Evolutionary conservation across 1,140 invertebrate species (phyloP).

Genomic region (Drosophila lacteicornis): DNA sequence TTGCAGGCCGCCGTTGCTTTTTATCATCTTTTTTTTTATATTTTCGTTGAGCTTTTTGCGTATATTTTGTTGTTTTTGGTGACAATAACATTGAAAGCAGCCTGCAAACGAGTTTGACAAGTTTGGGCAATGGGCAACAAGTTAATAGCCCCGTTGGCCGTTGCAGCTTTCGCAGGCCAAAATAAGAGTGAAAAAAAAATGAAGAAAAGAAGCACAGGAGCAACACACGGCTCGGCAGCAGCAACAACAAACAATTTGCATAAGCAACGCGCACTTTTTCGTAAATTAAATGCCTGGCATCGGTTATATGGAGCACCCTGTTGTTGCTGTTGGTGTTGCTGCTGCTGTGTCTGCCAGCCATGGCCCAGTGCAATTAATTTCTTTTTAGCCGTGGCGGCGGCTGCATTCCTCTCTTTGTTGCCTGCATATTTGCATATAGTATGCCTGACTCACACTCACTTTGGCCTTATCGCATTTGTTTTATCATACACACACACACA

Average conservation of each 20-base stretch:
- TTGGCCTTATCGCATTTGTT: constrained; percentile 80
- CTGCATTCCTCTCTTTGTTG: constrained; percentile 78
- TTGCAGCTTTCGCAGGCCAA: constrained; percentile 70
- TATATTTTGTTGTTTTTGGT: constrained; percentile 58
- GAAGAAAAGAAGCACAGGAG: constrained; percentile 33
- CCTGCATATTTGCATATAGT: constrained; percentile 78
- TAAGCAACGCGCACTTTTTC: constrained; percentile 83
- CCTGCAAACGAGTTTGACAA: constrained; percentile 80
- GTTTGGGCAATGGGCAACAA: constrained; percentile 78
- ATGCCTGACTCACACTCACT: constrained; percentile 77
- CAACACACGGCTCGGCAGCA: constrained; percentile 39
- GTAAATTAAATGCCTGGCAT: constrained; percentile 79
- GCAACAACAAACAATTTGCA: constrained; percentile 79
- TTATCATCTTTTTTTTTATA: constrained; percentile 55
- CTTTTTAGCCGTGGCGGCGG: constrained; percentile 79
- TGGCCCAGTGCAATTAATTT: constrained; percentile 81
- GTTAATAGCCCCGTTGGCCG: constrained; percentile 64
- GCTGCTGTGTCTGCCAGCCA: constrained; percentile 54
- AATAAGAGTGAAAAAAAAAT: constrained; percentile 24
- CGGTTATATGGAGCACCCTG: constrained; percentile 80
- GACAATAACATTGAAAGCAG: constrained; percentile 82
- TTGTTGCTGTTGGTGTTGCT: constrained; percentile 46
- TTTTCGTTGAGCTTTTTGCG: constrained; percentile 12
- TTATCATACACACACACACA: constrained; percentile 69
- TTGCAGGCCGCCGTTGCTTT: constrained; percentile 45